Percentiles rank a stretch among this genome's conserved stretches.
These are phyloP conservation scores for Machimus rusticus DNA, from an alignment of 2,888 invertebrate genomes.

Conservation along the genomic window DNA sequence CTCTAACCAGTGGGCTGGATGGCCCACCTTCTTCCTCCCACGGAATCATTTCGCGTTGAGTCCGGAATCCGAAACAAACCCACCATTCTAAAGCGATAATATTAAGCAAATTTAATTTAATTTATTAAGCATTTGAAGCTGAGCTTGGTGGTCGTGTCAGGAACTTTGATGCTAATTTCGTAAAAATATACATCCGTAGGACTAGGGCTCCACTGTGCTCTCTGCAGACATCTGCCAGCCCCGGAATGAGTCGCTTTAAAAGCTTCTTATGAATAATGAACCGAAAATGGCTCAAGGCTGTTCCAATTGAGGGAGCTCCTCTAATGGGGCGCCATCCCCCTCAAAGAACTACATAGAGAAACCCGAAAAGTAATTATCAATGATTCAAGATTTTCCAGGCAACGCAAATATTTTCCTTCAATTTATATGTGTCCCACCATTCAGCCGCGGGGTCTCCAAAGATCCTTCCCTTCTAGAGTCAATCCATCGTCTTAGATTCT, in stretches of 20 bases:
- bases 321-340: background rate
- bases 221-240: background rate
- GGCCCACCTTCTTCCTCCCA: background rate
- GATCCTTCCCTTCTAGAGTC: background rate
- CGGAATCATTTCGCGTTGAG: background rate
- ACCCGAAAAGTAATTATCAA: background rate
- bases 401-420: background rate
- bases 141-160: background rate
- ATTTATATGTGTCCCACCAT: background rate
- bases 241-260: background rate
- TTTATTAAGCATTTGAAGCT: background rate
- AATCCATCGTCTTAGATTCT: background rate
- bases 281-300: background rate
- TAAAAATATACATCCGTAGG: background rate
- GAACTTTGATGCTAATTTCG: background rate
- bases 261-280: background rate
- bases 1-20: background rate
- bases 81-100: background rate
- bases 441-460: background rate
- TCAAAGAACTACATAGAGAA: background rate
- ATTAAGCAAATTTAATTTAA: background rate
- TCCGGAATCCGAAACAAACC: background rate
- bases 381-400: background rate
- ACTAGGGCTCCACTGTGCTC: background rate
- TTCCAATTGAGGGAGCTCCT: background rate